Base-by-base conservation (phyloP, 53 echinoderm and acorn worm species). In the Astropecten irregularis region DNA sequence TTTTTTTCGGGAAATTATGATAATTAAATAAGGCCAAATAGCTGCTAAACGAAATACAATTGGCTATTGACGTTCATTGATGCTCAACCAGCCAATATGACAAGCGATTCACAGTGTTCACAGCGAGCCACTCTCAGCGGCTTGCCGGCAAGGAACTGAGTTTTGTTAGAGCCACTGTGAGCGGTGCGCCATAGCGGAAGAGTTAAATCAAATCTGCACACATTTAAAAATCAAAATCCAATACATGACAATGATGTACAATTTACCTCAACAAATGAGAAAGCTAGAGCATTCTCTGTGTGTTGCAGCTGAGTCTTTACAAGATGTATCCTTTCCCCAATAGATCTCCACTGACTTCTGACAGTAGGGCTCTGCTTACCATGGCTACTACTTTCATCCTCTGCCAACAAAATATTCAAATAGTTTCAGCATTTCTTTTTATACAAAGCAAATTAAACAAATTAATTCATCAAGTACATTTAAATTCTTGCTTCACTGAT, bases 201-300 rank as follows among this genome's bases (percentile, higher is more conserved):
- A 68, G 35, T 65, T 37, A n/a, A n/a, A n/a, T n/a, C n/a, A n/a
- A n/a, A n/a, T n/a, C n/a, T n/a, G n/a, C n/a, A n/a, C n/a, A n/a
- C n/a, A n/a, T n/a, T n/a, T n/a, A n/a, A n/a, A n/a, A n/a, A n/a
- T n/a, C n/a, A n/a, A n/a, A n/a, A n/a, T n/a, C n/a, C n/a, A n/a
- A n/a, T n/a, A n/a, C n/a, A n/a, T n/a, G n/a, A n/a, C n/a, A n/a
- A n/a, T n/a, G n/a, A n/a, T n/a, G n/a, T n/a, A n/a, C n/a, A n/a
- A n/a, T n/a, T 93, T 50, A 95, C 96, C 82, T 95, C 96, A 40
- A 95, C 86, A 67, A 95, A 95, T 0, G 96, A 91, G 64, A 95
- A 95, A 10, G 96, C 96, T 68, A 95, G 83, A 25, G 93, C 91
- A 37, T 91, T 91, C 57, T 95, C 96, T 1, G 96, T 82, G 77